phyloP scores from a whole-genome alignment of 2,797 vertebrate species.

The Arctocebus calabarensis region DNA sequence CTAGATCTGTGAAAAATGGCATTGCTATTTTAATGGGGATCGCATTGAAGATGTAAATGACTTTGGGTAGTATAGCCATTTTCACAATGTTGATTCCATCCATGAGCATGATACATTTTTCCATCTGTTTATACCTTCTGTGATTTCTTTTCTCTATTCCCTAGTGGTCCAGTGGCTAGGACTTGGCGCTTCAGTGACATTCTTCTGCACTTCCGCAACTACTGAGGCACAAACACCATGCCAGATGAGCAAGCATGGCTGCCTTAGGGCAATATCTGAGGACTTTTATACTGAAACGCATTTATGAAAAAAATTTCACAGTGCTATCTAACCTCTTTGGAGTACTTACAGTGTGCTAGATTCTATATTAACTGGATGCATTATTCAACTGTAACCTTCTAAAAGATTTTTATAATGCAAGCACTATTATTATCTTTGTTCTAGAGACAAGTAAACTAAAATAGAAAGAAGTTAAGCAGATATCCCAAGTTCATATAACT shows the following conservation, averaged over 20 bases:
- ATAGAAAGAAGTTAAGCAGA: neutral
- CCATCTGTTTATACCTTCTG: too few species aligned
- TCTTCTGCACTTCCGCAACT: neutral
- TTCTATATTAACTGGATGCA: neutral
- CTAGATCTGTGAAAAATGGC: too few species aligned
- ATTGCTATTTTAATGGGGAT: too few species aligned
- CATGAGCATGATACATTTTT: too few species aligned
- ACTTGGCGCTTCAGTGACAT: neutral
- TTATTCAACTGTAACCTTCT: conserved; percentile 5
- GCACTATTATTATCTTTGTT: neutral
- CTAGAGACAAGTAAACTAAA: neutral
- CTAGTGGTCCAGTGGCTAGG: too few species aligned
- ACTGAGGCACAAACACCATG: neutral
- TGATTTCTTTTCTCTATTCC: too few species aligned
- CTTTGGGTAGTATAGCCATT: too few species aligned
- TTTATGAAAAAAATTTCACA: neutral
- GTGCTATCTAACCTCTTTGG: neutral
- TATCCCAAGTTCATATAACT: neutral
- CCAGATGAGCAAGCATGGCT: neutral
- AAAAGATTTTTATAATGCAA: neutral
- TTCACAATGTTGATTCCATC: too few species aligned
- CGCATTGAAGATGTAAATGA: too few species aligned
- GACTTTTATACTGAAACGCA: neutral
- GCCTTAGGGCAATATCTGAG: neutral
- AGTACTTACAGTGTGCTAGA: neutral